phyloP scores from a whole-genome alignment of 2,113 vertebrate genomes.

The Hucho hucho region DNA sequence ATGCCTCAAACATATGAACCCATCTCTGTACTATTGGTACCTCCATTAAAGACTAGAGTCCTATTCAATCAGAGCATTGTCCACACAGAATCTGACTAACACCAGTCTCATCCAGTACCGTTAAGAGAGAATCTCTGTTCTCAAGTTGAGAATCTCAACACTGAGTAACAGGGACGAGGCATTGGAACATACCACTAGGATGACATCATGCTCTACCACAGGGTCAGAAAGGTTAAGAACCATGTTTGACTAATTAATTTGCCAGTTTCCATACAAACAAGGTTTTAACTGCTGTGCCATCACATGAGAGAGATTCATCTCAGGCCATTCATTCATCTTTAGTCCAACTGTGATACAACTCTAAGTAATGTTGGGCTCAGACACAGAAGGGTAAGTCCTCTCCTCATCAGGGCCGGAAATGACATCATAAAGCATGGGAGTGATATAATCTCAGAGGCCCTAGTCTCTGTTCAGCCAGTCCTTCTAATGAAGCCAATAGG shows the following conservation, averaged over 20 bases:
- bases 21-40: too few relatives aligned
- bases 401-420: constrained; percentile 10
- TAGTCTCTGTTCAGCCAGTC: not conserved
- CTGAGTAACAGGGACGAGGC: constrained; percentile 8
- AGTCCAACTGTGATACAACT: not conserved
- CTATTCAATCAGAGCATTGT: not conserved
- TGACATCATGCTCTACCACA: constrained; percentile 32
- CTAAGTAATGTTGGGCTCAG: too few relatives aligned
- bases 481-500: not conserved
- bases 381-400: not conserved
- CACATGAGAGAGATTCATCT: constrained; percentile 1
- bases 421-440: not conserved
- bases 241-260: constrained; percentile 6
- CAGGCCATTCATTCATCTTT: not conserved
- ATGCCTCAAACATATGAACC: too few relatives aligned
- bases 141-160: constrained; percentile 6
- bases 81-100: constrained; percentile 7
- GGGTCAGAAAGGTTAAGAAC: constrained; percentile 2
- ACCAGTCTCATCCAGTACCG: constrained; percentile 11
- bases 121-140: constrained; percentile 26
- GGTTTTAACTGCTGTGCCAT: not conserved
- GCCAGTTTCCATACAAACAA: not conserved
- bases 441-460: not conserved
- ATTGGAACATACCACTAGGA: constrained; percentile 24
- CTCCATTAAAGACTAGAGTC: not conserved